phyloP scores from a whole-genome alignment of 2,888 invertebrate genomes.

The Hartigia nigra region DNA sequence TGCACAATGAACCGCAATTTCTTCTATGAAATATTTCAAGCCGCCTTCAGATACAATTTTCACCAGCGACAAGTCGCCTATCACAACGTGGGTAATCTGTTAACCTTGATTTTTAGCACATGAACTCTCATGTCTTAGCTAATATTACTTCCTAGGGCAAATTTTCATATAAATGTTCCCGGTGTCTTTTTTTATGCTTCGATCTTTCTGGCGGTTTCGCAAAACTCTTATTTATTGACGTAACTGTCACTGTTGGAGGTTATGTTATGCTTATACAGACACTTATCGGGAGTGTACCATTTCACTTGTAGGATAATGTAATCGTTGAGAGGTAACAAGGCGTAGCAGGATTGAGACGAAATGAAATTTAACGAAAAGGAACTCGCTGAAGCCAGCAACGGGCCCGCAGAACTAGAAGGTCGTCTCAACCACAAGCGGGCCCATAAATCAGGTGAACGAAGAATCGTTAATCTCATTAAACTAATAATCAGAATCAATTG shows the following conservation, averaged over 20 bases:
- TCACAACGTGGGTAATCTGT: no score
- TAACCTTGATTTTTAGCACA: no score
- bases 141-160: no score
- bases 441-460: conserved; percentile 57
- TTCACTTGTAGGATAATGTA: background rate
- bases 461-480: background rate
- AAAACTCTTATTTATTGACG: background rate
- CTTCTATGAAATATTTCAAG: no score
- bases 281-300: background rate
- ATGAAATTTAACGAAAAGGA: conserved; percentile 82
- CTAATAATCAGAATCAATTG: background rate
- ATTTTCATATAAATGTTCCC: no score
- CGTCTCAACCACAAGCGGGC: conserved; percentile 75
- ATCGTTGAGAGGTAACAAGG: background rate
- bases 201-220: background rate
- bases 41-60: no score
- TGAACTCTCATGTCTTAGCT: no score
- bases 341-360: conserved; percentile 42
- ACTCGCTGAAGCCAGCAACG: conserved; percentile 73
- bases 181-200: background rate
- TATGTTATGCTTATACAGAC: background rate
- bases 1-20: no score
- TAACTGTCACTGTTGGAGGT: background rate
- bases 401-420: conserved; percentile 75
- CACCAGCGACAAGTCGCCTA: no score